phyloP scores from a whole-genome alignment of 2,113 vertebrate genomes.

The Nymphicus hollandicus region DNA sequence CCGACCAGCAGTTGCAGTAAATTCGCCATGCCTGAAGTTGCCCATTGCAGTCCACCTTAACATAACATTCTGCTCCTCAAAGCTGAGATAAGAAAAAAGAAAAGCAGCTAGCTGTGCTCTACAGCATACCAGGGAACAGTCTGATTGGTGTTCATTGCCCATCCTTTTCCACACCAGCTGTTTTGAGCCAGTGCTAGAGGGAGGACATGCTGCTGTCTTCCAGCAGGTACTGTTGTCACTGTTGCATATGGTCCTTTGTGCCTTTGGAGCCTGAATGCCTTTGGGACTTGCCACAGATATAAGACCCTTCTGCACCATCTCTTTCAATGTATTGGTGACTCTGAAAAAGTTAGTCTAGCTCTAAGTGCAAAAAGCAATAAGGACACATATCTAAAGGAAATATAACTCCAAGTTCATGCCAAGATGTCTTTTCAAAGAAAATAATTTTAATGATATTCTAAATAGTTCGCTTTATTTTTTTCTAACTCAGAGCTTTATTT shows the following conservation, averaged over 20 bases:
- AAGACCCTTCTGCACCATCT: constrained; percentile 14
- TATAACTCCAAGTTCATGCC: background rate
- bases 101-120: background rate
- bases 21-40: background rate
- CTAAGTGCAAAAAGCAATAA: background rate
- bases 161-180: background rate
- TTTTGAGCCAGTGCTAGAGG: background rate
- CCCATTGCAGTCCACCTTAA: background rate
- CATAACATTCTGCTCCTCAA: background rate
- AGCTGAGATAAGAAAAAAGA: background rate
- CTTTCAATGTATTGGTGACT: background rate
- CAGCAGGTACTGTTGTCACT: background rate
- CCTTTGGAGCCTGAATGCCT: background rate
- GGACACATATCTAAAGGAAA: background rate
- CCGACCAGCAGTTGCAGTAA: background rate
- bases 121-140: background rate
- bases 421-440: background rate
- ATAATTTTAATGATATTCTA: background rate
- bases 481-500: background rate
- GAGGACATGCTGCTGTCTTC: background rate
- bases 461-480: background rate
- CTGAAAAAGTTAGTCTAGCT: background rate
- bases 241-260: background rate
- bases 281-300: background rate
- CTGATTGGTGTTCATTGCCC: background rate